Evolutionary conservation across 1,140 invertebrate species (phyloP).

Genomic region (Drosophila sturtevanti): DNA sequence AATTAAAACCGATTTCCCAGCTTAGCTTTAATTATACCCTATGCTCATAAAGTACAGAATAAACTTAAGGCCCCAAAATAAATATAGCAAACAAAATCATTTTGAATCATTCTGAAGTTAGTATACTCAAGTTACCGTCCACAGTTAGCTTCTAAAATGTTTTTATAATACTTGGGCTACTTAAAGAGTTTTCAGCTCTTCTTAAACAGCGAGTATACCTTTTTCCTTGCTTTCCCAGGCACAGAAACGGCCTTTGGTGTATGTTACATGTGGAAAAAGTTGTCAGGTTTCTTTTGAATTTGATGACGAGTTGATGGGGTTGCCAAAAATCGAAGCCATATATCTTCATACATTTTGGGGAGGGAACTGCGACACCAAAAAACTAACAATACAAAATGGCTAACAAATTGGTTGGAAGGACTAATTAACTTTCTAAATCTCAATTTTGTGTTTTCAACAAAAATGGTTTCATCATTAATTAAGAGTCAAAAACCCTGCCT

Average conservation of each 20-base stretch:
- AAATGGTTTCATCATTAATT: constrained; percentile 36
- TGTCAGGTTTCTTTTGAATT: constrained; percentile 57
- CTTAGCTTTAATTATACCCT: no score
- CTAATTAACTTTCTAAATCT: constrained; percentile 29
- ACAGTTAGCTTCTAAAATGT: no score
- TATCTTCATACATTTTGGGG: constrained; percentile 29
- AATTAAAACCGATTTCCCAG: no score
- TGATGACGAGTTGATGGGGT: constrained; percentile 1
- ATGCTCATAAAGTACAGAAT: no score
- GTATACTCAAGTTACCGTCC: no score
- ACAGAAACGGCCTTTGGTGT: constrained; percentile 24
- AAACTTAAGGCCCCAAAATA: no score
- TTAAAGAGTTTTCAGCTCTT: no score
- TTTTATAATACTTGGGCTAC: no score
- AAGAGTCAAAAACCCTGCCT: constrained; percentile 33
- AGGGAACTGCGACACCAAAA: neutral
- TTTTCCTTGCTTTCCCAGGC: constrained; percentile 25
- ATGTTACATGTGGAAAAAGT: constrained; percentile 61
- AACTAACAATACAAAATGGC: constrained; percentile 42
- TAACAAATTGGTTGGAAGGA: constrained; percentile 24
- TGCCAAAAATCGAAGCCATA: constrained; percentile 36
- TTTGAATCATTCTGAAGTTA: no score
- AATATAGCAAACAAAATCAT: no score
- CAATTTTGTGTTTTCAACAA: constrained; percentile 14
- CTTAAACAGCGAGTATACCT: constrained; percentile 65